These are phyloP conservation scores for Lottia scabra DNA, from an alignment of 2,888 invertebrate species.

Conservation along the genomic window DNA sequence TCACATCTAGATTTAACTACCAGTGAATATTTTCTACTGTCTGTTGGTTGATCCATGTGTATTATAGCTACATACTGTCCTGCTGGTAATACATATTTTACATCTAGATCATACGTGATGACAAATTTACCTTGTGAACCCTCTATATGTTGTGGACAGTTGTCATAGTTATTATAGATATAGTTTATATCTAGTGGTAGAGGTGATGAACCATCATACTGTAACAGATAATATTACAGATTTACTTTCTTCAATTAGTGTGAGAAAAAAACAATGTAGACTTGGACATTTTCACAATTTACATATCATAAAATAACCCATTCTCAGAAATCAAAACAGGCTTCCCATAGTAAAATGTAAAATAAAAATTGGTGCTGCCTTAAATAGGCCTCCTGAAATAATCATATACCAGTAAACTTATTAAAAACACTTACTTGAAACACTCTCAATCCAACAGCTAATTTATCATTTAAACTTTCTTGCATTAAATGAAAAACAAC, in stretches of 20 bases:
- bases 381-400: no score
- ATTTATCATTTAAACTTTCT: slow-evolving; percentile 23
- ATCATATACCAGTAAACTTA: no score
- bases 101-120: slow-evolving; percentile 77
- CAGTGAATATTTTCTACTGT: slow-evolving; percentile 79
- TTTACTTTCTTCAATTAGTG: no score
- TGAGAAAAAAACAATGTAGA: no score
- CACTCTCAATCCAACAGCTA: slow-evolving; percentile 39
- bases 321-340: no score
- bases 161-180: slow-evolving; percentile 41
- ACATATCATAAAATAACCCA: no score
- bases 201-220: background rate
- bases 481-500: slow-evolving; percentile 34
- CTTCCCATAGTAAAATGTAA: no score
- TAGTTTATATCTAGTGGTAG: slow-evolving; percentile 33
- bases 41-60: slow-evolving; percentile 77
- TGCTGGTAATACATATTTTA: slow-evolving; percentile 80
- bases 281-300: no score
- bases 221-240: background rate
- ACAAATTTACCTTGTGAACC: slow-evolving; percentile 27
- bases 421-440: slow-evolving; percentile 31
- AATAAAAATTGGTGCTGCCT: no score
- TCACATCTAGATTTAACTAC: slow-evolving; percentile 46
- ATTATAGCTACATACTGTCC: slow-evolving; percentile 82
- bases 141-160: slow-evolving; percentile 18